A percentile compares a stretch with the other conserved stretches of the same genome.
phyloP scores from a whole-genome alignment of 2,113 vertebrate species.

The Aythya baeri region DNA sequence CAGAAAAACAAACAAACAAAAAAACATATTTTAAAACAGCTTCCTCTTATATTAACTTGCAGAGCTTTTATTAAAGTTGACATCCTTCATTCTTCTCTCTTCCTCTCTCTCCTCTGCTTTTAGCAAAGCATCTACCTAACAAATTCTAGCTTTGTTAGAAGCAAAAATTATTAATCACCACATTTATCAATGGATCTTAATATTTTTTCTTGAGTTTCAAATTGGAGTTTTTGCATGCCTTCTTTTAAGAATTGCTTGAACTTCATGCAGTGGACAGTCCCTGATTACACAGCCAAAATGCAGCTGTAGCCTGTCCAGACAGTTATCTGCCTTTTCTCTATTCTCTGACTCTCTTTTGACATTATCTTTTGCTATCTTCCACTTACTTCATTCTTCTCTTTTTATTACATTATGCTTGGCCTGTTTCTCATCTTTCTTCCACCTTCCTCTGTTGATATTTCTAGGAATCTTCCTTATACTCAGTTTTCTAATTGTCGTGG shows the following conservation, averaged over 20 bases:
- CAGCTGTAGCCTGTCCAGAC: not conserved
- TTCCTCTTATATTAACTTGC: not conserved
- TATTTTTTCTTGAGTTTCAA: not conserved
- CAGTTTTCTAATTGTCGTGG: too few species aligned
- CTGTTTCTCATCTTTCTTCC: not conserved
- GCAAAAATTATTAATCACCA: not conserved
- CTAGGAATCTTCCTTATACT: not conserved
- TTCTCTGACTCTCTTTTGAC: not conserved
- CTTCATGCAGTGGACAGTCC: not conserved
- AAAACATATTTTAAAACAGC: not conserved
- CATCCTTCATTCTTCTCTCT: not conserved
- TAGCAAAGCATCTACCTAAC: not conserved
- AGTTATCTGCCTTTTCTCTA: not conserved
- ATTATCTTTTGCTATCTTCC: not conserved
- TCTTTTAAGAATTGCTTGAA: not conserved
- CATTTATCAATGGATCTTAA: not conserved
- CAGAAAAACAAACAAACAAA: not conserved
- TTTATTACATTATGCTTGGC: not conserved
- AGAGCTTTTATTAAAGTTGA: not conserved
- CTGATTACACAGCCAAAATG: not conserved
- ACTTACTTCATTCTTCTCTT: not conserved
- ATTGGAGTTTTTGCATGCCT: not conserved
- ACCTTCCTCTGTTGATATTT: not conserved
- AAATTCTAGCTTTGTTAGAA: not conserved
- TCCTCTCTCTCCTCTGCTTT: not conserved